phyloP scores from a whole-genome alignment of 2,797 vertebrate genomes.

The Delichon dasypus region DNA sequence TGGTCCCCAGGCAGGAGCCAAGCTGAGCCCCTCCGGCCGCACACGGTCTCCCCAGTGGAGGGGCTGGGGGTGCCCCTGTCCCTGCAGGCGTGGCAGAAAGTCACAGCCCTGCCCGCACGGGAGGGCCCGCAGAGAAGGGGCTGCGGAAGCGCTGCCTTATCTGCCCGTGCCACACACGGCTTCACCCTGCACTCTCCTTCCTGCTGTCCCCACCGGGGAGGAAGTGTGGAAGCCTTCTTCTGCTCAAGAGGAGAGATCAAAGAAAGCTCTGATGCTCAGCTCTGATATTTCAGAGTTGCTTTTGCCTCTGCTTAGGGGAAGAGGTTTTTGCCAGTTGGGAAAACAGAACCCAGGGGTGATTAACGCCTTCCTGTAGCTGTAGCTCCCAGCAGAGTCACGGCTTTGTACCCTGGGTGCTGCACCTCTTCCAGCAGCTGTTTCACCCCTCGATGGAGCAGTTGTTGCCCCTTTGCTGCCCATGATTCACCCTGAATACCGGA shows the following conservation, averaged over 20 bases:
- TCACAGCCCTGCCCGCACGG: rapidly evolving
- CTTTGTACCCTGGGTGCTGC: background rate
- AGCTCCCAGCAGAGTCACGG: background rate
- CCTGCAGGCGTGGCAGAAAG: background rate
- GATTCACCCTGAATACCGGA: background rate
- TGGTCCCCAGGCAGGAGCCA: background rate
- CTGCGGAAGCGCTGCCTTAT: background rate
- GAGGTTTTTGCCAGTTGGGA: background rate
- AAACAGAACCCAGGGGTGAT: background rate
- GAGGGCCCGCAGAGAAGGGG: rapidly evolving
- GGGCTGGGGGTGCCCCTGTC: background rate
- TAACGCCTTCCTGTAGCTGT: background rate
- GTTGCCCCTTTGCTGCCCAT: background rate
- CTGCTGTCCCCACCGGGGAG: background rate
- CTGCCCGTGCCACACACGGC: background rate
- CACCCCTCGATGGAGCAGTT: rapidly evolving
- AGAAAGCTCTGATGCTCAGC: background rate
- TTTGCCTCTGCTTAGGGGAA: background rate
- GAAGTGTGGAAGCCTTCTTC: background rate
- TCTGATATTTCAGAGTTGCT: background rate
- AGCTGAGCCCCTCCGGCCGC: rapidly evolving
- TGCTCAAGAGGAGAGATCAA: background rate
- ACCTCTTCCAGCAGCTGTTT: background rate
- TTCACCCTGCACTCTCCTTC: background rate
- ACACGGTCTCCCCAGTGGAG: rapidly evolving